Percentiles rank a stretch among this genome's conserved stretches.
phyloP scores from a whole-genome alignment of 2,888 invertebrate species.

The Epinotia demarniana region DNA sequence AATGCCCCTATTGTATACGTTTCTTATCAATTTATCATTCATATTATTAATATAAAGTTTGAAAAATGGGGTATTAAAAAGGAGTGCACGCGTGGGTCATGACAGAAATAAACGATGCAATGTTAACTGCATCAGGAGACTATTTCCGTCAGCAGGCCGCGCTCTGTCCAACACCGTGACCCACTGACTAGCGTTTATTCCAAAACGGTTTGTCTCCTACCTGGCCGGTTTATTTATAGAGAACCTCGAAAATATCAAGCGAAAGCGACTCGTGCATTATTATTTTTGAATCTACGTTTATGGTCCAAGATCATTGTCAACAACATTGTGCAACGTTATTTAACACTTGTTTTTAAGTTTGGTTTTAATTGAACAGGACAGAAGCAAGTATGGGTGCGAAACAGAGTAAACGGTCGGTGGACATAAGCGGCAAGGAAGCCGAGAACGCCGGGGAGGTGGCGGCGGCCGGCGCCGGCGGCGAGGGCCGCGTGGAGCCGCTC shows the following conservation, averaged over 20 bases:
- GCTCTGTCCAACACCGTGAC: slow-evolving; percentile 70
- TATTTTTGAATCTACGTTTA: not conserved
- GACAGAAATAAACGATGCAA: slow-evolving; percentile 31
- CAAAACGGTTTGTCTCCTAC: slow-evolving; percentile 61
- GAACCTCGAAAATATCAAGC: slow-evolving; percentile 32
- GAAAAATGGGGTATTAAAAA: not conserved
- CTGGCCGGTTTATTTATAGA: slow-evolving; percentile 64
- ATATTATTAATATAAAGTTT: not conserved
- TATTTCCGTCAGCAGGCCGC: slow-evolving; percentile 64
- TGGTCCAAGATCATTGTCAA: not conserved
- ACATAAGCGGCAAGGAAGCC: slow-evolving; percentile 90
- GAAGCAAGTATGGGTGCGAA: slow-evolving; percentile 90
- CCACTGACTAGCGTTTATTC: slow-evolving; percentile 74
- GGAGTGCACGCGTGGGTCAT: not conserved
- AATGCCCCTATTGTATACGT: not conserved
- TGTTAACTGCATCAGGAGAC: slow-evolving; percentile 47
- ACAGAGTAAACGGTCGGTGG: slow-evolving; percentile 95
- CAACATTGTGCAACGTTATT: no score
- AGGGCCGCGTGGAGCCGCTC: slow-evolving; percentile 90
- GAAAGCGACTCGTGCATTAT: not conserved
- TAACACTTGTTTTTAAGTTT: not conserved
- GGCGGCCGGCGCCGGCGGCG: slow-evolving; percentile 85
- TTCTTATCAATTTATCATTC: slow-evolving; percentile 1
- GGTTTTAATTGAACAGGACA: slow-evolving; percentile 52
- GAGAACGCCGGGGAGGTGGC: slow-evolving; percentile 84